Evolutionary conservation across 2,113 vertebrate genomes (phyloP).

Genomic region (Lagenorhynchus albirostris): DNA sequence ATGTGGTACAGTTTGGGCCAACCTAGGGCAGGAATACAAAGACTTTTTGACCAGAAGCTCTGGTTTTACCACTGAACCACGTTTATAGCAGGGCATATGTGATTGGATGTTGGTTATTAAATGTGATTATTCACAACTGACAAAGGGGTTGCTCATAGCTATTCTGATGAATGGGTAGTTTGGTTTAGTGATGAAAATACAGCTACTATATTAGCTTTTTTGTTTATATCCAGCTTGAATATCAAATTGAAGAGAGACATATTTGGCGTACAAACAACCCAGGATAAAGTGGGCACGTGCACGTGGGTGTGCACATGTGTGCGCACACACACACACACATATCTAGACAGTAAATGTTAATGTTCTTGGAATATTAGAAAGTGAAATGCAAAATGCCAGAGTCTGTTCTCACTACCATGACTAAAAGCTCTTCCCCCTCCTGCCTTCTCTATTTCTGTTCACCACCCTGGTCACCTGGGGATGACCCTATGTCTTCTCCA

Average conservation of each 20-base stretch:
- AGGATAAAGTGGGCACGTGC: neutral
- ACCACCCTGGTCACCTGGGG: neutral
- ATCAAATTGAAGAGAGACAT: neutral
- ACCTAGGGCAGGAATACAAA: neutral
- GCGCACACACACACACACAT: neutral
- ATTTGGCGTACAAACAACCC: neutral
- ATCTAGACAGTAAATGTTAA: neutral
- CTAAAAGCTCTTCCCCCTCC: neutral
- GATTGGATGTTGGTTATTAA: neutral
- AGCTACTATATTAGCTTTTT: neutral
- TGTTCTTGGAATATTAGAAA: neutral
- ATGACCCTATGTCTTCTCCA: neutral
- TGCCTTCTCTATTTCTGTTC: neutral
- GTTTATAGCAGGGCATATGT: neutral
- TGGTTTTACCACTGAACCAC: neutral
- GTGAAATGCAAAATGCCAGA: neutral
- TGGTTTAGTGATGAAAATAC: neutral
- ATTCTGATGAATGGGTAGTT: neutral
- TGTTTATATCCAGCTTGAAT: slow-evolving; percentile 10
- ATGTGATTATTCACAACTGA: neutral
- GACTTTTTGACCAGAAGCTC: neutral
- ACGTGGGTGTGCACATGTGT: neutral
- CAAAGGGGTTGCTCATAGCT: neutral
- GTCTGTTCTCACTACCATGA: neutral
- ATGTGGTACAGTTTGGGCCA: neutral